Base-by-base conservation (phyloP, 2,888 invertebrate species). In the Ethmia dodecea region DNA sequence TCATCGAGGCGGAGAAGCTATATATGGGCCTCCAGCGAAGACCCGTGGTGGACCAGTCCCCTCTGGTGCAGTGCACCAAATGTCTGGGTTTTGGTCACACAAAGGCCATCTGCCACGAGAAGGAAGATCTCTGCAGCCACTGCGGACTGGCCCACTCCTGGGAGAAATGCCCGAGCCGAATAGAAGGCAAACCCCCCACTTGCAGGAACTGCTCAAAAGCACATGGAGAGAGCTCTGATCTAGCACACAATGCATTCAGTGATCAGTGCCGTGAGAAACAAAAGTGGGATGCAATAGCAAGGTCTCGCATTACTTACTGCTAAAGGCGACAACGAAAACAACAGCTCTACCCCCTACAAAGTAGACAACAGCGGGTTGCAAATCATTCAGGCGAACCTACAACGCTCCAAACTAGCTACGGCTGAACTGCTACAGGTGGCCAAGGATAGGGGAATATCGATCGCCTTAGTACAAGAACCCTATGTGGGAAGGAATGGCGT, bases 401-500 rank as follows among this genome's bases (percentile, higher is more conserved):
- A 47, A n/a, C 34, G 50, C 5, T 42, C 37, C 1, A 43, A 47
- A n/a, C 14, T 32, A 40, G 1, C 55, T 49, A 3, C 52, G 0
- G 20, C 31, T 0, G 57, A 60, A 24, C 33, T 53, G 0, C n/a
- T 49, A 0, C 33, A 42, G 8, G 42, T 13, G 6, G 54, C 52
- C 0, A 24, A 28, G 9, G 28, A 38, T 4, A 28, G 6, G 1
- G 29, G 33, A 0, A 11, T 38, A 0, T 4, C 18, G 1, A n/a
- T 54, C 0, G 52, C 53, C 4, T 31, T 59, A 0, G 37, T 58
- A 1, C 59, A 60, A 14, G n/a, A n/a, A n/a, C n/a, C n/a, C n/a
- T n/a, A n/a, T n/a, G n/a, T n/a, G n/a, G n/a, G n/a, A n/a, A n/a
- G 58, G 0, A 31, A 6, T 2, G 52, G 54, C 0, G 24, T 9